Conservation (phyloP, 2,888 invertebrate genomes). For the Spilosoma lubricipeda region DNA sequence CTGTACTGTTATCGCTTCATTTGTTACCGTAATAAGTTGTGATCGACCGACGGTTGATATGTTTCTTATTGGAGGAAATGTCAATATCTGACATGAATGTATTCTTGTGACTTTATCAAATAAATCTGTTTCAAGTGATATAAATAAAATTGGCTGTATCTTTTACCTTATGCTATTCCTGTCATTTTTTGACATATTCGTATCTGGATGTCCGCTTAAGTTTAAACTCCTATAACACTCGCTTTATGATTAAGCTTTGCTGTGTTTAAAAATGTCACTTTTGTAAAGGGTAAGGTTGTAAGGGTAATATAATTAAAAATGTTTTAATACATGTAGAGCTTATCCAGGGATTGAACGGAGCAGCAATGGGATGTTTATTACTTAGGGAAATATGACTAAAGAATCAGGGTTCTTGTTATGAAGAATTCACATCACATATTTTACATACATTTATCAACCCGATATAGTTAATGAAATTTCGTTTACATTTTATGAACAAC, state of each 20-base stretch:
- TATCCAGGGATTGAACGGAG: not conserved
- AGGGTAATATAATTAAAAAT: slow-evolving; percentile 43
- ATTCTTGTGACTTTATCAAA: slow-evolving; percentile 39
- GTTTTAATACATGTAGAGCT: slow-evolving; percentile 26
- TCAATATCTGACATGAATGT: slow-evolving; percentile 49
- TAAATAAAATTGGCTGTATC: slow-evolving; percentile 22
- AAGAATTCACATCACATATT: too few species aligned
- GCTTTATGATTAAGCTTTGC: slow-evolving; percentile 37
- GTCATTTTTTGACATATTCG: slow-evolving; percentile 31
- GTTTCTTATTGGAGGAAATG: slow-evolving; percentile 69
- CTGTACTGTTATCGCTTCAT: slow-evolving; percentile 70
- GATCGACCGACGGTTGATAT: slow-evolving; percentile 68
- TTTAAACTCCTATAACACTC: slow-evolving; percentile 33
- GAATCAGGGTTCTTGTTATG: too few species aligned
- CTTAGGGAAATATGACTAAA: not conserved
- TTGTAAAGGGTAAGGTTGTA: slow-evolving; percentile 40
- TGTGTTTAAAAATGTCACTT: slow-evolving; percentile 30
- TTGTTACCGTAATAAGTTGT: slow-evolving; percentile 74
- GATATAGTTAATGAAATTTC: too few species aligned
- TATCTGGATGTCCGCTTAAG: slow-evolving; percentile 10
- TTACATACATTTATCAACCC: too few species aligned
- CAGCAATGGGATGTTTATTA: not conserved
- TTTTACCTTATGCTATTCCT: slow-evolving; percentile 20
- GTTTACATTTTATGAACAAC: too few species aligned
- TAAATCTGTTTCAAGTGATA: slow-evolving; percentile 33